A percentile compares a stretch with the other conserved stretches of the same genome.
phyloP scores from a whole-genome alignment of 2,797 vertebrate genomes.

The Netta rufina region DNA sequence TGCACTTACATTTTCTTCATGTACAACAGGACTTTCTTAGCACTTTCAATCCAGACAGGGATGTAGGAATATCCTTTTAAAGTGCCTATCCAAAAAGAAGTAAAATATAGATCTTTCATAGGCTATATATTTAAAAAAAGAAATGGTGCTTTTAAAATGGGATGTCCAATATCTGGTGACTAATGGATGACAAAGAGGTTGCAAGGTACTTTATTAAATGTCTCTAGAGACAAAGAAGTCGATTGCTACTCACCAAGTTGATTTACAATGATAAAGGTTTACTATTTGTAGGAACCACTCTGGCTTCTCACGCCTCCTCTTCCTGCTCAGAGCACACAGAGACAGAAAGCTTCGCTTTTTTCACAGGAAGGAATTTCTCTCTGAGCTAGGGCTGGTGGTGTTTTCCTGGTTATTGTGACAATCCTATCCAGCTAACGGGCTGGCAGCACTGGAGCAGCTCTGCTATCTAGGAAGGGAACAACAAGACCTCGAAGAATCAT shows the following conservation, averaged over 20 bases:
- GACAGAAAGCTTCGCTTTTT: conserved; percentile 32
- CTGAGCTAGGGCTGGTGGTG: background rate
- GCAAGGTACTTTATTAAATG: conserved; percentile 53
- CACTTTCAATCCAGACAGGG: background rate
- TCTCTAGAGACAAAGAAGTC: conserved; percentile 55
- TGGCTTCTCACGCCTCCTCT: conserved; percentile 14
- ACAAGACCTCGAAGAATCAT: conserved; percentile 32
- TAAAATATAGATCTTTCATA: conserved; percentile 42
- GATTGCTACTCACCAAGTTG: conserved; percentile 47
- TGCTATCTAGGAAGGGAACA: conserved; percentile 33
- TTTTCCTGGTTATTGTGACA: conserved; percentile 58
- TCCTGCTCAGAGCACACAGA: background rate
- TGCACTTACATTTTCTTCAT: background rate
- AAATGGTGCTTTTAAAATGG: conserved; percentile 59
- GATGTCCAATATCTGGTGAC: conserved; percentile 59
- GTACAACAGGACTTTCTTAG: background rate
- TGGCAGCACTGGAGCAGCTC: background rate
- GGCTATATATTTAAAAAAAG: conserved; percentile 49
- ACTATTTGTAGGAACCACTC: conserved; percentile 20
- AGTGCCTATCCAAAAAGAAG: background rate
- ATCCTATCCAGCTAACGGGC: conserved; percentile 24
- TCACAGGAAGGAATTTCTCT: conserved; percentile 13
- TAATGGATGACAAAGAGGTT: conserved; percentile 60
- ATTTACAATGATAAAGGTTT: conserved; percentile 65
- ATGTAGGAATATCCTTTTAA: conserved; percentile 34